Evolutionary conservation across 2,888 invertebrate species (phyloP), one percentile per base, ranked within the genome.

Genomic region (Drosophila koepferae): DNA sequence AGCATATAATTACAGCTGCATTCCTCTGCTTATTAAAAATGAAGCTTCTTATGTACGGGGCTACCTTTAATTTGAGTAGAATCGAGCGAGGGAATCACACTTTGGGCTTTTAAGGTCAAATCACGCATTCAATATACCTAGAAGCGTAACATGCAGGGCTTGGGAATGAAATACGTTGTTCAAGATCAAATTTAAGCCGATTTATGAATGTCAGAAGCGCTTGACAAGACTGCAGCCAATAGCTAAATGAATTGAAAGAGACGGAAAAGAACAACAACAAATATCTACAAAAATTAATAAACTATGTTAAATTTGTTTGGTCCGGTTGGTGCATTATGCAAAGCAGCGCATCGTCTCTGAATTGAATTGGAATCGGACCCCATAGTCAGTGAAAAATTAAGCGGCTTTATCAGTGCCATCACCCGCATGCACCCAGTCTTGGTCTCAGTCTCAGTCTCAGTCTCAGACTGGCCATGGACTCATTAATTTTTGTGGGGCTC

Each of bases 121-220:
- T 51, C 48, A 55, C 16, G 28, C 51, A 59, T 41, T 46, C 58
- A 59, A 20, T 54, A 18, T 18, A 38, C 34, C 58, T 49, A 18
- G 20, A 14, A 43, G 18, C 55, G 28, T 18, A 41, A 18, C 55
- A 2, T 6, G 0, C n/a, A 28, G n/a, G 38, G 70, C 34, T 46
- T 53, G 40, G 72, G 51, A 71, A 63, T 71, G 63, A 63, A 53
- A 71, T 46, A 53, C 44, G 71, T 31, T 59, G 62, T 60, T 76
- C 66, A 78, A 86, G 82, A 88, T 82, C 81, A 79, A 86, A 86
- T 88, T 86, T 83, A 90, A 90, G 88, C 88, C 88, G 90, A 86
- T 86, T 86, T 88, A 88, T 85, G 74, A 82, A 73, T 68, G 86
- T 82, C 88, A 87, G 72, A 54, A 60, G 72, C 68, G 74, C 59